phyloP scores from a whole-genome alignment of 2,797 vertebrate genomes.

The Nyctibius grandis region DNA sequence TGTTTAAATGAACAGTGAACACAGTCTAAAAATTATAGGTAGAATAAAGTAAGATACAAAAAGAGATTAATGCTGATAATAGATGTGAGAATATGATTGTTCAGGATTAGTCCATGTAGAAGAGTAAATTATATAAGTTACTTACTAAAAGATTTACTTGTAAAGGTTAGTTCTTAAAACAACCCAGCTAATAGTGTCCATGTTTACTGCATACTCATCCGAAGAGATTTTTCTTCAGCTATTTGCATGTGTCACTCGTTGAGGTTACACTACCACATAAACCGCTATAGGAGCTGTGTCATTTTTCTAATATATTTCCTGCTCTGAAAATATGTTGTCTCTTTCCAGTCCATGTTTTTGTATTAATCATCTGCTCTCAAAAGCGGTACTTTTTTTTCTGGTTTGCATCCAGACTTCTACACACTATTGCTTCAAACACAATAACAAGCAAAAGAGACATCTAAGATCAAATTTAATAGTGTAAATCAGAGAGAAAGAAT shows the following conservation, averaged over 20 bases:
- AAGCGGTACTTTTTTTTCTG: background rate
- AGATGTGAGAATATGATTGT: background rate
- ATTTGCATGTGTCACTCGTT: background rate
- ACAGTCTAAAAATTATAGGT: accelerated
- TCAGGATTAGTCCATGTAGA: background rate
- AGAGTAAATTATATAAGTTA: background rate
- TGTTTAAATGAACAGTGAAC: background rate
- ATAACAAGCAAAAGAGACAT: background rate
- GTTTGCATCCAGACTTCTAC: background rate
- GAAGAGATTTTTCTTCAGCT: background rate
- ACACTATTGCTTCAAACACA: background rate
- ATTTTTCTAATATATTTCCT: background rate
- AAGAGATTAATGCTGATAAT: background rate
- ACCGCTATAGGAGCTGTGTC: background rate
- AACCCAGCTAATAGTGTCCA: background rate
- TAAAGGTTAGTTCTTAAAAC: background rate
- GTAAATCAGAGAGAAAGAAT: background rate
- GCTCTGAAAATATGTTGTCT: background rate
- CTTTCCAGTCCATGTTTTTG: background rate
- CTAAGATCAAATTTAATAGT: background rate
- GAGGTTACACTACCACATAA: background rate
- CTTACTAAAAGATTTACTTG: background rate
- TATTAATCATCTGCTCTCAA: background rate
- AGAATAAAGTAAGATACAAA: background rate
- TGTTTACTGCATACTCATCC: background rate